Evolutionary conservation across 2,888 invertebrate species (phyloP).

Genomic region (Nemapogon koenigi): DNA sequence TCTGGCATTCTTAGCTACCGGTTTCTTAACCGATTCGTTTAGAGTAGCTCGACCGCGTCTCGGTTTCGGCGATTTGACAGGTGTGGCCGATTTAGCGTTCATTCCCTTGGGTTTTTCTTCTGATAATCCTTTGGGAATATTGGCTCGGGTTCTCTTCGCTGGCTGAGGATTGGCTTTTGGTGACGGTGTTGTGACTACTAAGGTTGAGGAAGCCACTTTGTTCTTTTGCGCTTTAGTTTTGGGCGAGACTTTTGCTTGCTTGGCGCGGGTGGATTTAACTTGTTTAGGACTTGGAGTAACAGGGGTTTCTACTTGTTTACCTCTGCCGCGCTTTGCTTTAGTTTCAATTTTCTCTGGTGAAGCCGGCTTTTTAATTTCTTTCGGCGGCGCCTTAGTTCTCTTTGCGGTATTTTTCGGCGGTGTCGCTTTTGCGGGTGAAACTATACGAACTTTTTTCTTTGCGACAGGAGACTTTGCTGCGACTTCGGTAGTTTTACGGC

Average conservation of each 20-base stretch:
- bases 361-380: conserved; percentile 12
- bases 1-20: conserved; percentile 18
- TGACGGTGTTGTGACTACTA: conserved; percentile 27
- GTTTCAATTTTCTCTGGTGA: conserved; percentile 8
- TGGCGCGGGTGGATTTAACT: background rate
- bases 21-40: conserved; percentile 18
- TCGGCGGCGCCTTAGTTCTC: conserved; percentile 22
- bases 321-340: background rate
- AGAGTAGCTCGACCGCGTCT: conserved; percentile 18
- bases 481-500: no score
- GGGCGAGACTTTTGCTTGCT: background rate
- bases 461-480: no score
- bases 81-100: conserved; percentile 1
- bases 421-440: conserved; percentile 16
- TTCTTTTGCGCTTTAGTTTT: conserved; percentile 9
- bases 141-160: conserved; percentile 9
- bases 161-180: conserved; percentile 32
- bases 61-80: conserved; percentile 7
- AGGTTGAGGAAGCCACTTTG: conserved; percentile 8
- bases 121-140: conserved; percentile 1
- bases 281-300: background rate
- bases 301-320: background rate
- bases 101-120: conserved; percentile 3
- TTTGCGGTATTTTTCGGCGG: no score
- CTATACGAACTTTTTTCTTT: no score